Conservation (phyloP, 1,140 invertebrate genomes). For the Periplaneta americana region DNA sequence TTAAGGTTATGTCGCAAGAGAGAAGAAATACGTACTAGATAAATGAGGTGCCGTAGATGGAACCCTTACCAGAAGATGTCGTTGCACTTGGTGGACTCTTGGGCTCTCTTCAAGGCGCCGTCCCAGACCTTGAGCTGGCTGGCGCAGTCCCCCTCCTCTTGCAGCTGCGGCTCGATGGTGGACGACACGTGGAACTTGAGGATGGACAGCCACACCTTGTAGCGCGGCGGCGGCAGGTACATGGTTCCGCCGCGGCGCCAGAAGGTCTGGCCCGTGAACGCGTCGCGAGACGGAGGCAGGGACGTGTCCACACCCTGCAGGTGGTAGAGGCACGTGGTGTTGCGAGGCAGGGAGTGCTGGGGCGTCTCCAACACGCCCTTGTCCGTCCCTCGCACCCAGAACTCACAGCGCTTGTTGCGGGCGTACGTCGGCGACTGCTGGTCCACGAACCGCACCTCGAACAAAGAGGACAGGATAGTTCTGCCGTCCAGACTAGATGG, state of each 20-base stretch:
- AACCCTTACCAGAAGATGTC: constrained; percentile 69
- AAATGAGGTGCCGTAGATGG: no score
- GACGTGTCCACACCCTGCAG: constrained; percentile 48
- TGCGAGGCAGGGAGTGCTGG: constrained; percentile 72
- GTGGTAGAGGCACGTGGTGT: constrained; percentile 82
- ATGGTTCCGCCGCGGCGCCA: not conserved
- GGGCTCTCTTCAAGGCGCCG: constrained; percentile 61
- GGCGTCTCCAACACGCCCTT: constrained; percentile 73
- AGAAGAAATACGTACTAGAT: no score
- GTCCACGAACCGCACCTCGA: constrained; percentile 74
- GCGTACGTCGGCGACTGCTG: constrained; percentile 71
- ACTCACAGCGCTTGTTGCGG: constrained; percentile 79
- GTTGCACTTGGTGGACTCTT: constrained; percentile 58
- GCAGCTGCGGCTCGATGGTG: not conserved
- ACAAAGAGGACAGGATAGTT: not conserved
- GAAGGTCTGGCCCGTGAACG: not conserved
- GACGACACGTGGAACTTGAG: constrained; percentile 75
- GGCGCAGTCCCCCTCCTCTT: constrained; percentile 58
- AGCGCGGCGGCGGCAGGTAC: constrained; percentile 44
- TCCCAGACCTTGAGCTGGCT: constrained; percentile 80
- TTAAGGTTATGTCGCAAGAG: no score
- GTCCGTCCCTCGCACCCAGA: constrained; percentile 73
- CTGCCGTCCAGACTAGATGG: no score
- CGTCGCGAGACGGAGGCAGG: not conserved
- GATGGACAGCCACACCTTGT: constrained; percentile 80